Evolutionary conservation across 1,140 invertebrate genomes (phyloP).

Genomic region (Drosophila albomicans): DNA sequence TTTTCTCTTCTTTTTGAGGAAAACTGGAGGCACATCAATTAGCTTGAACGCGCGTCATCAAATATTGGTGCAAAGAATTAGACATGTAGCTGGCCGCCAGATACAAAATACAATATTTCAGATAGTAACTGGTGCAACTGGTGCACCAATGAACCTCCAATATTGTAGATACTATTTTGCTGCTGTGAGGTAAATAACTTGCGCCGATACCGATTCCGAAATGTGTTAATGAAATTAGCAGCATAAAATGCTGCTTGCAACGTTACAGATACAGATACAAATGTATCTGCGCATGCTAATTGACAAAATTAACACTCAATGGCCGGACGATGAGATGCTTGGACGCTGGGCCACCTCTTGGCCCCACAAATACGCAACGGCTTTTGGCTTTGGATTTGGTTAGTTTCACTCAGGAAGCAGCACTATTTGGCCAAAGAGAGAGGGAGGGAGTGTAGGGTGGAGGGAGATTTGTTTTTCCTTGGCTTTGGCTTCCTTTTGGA

Average conservation of each 20-base stretch:
- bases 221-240: constrained; percentile 85
- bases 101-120: constrained; percentile 14
- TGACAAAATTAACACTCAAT: constrained; percentile 82
- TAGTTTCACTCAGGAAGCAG: constrained; percentile 71
- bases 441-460: background rate
- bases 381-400: constrained; percentile 55
- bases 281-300: constrained; percentile 79
- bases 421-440: constrained; percentile 23
- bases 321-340: constrained; percentile 30
- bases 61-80: constrained; percentile 71
- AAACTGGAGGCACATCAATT: constrained; percentile 49
- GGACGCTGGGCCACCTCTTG: constrained; percentile 10
- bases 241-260: constrained; percentile 76
- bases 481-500: constrained; percentile 55
- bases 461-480: constrained; percentile 9
- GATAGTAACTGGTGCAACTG: constrained; percentile 34
- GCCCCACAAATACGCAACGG: constrained; percentile 60
- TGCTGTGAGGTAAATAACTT: constrained; percentile 57
- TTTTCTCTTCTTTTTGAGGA: constrained; percentile 1
- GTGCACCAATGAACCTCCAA: constrained; percentile 38
- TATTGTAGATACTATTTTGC: constrained; percentile 15
- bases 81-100: constrained; percentile 11
- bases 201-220: constrained; percentile 47
- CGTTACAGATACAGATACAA: constrained; percentile 79
- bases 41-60: constrained; percentile 66